Percentiles rank a stretch among this genome's conserved stretches.
phyloP scores from a whole-genome alignment of 2,797 vertebrate species.

The Danionella dracula region DNA sequence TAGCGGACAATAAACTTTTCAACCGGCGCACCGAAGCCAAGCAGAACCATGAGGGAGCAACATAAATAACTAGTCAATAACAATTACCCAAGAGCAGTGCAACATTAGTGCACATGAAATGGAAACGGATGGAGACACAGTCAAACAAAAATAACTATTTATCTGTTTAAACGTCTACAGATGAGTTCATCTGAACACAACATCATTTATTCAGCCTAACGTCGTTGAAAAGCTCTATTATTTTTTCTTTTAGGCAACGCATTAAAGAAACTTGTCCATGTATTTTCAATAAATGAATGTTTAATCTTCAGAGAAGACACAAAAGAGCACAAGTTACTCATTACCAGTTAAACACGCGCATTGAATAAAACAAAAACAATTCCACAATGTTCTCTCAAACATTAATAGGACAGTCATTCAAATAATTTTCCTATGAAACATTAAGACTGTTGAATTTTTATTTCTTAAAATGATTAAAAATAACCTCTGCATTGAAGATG shows the following conservation, averaged over 20 bases:
- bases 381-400: no score
- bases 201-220: neutral
- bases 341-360: no score
- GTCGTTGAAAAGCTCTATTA: neutral
- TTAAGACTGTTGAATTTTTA: no score
- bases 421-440: no score
- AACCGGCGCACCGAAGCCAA: neutral
- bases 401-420: no score
- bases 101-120: neutral
- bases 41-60: constrained; percentile 13
- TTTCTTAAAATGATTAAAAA: no score
- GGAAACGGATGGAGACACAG: constrained; percentile 4
- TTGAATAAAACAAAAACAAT: no score
- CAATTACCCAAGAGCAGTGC: constrained; percentile 13
- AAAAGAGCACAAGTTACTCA: neutral
- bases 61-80: constrained; percentile 23
- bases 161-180: constrained; percentile 2
- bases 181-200: neutral
- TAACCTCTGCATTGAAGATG: no score
- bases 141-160: neutral
- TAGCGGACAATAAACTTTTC: constrained; percentile 28
- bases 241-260: neutral
- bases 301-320: neutral
- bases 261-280: neutral
- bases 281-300: neutral